Base-by-base conservation (phyloP, 2,888 invertebrate genomes). In the Tanytarsus gracilentus region DNA sequence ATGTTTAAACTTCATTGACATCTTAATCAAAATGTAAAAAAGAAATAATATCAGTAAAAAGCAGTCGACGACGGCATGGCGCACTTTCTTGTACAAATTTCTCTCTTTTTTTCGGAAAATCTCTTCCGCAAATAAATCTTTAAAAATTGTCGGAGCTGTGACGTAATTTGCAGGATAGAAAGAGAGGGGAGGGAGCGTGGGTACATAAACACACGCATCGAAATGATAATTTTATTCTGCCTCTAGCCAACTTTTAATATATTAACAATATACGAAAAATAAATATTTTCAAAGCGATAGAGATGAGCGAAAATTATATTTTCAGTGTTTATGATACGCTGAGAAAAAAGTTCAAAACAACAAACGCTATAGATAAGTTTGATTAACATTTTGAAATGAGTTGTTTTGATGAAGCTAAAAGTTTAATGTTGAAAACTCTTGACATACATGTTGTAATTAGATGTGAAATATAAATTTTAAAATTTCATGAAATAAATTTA, bases 201-300 rank as follows among this genome's bases (percentile, higher is more conserved):
- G 40, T 40, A 40, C 40, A 21, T 18, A 44, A 44, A 44, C 23
- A 44, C 11, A 44, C 44, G 23, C 55, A 40, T 56, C 25, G 39
- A 27, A 27, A 56, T 56, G 55, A 40, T 56, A 40, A 56, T 56
- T 56, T 56, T 56, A 56, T 56, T 56, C 55, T 40, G 55, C 55
- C 55, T 39, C 33, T 18, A 36, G 27, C 39, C 39, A 56, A 56
- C 26, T 36, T 26, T 23, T 56, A 56, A 56, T 56, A 56, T 56
- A 56, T 56, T 40, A 56, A 56, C 36, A 40, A 56, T 56, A 56
- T 56, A n/a, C n/a, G 55, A 56, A 56, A 56, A 40, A 56, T 26
- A 56, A 36, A 56, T 56, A 56, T 56, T 56, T 56, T 40, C 6
- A 26, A 14, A n/a, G 39, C 40, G 55, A 56, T 5, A 56, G 27